Evolutionary conservation across 2,113 vertebrate genomes (phyloP).

Genomic region (Ageneiosus marmoratus): DNA sequence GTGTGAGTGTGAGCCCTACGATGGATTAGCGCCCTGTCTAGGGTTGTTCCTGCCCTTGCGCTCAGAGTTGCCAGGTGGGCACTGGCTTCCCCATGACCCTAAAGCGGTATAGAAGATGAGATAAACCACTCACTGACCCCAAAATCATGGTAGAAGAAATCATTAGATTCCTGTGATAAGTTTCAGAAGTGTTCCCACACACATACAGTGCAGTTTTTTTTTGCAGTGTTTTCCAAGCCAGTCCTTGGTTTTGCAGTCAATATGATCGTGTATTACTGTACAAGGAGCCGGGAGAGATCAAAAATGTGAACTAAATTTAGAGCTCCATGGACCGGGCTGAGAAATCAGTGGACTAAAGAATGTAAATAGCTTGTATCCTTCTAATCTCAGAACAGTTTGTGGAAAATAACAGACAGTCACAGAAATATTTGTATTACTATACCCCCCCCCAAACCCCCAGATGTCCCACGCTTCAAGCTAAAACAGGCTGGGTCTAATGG

Average conservation of each 20-base stretch:
- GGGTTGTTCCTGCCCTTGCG: no score
- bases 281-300: background rate
- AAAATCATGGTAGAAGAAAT: background rate
- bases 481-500: slow-evolving; percentile 4
- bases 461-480: slow-evolving; percentile 16
- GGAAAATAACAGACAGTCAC: slow-evolving; percentile 5
- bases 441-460: background rate
- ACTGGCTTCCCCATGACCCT: no score
- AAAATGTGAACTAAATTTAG: background rate
- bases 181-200: no score
- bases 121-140: background rate
- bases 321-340: background rate
- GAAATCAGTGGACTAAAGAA: slow-evolving; percentile 3
- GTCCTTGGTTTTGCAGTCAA: background rate
- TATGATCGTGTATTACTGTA: background rate
- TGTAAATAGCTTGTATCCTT: slow-evolving; percentile 12
- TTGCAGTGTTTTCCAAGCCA: background rate
- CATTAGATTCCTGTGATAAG: background rate
- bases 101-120: no score
- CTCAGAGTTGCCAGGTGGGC: no score
- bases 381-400: slow-evolving; percentile 13
- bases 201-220: no score
- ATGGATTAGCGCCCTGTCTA: no score
- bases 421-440: slow-evolving; percentile 28
- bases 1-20: no score